Percentiles rank a stretch among this genome's conserved stretches.
Evolutionary conservation across 2,888 invertebrate genomes (phyloP).

Genomic region (Tetragonisca angustula): DNA sequence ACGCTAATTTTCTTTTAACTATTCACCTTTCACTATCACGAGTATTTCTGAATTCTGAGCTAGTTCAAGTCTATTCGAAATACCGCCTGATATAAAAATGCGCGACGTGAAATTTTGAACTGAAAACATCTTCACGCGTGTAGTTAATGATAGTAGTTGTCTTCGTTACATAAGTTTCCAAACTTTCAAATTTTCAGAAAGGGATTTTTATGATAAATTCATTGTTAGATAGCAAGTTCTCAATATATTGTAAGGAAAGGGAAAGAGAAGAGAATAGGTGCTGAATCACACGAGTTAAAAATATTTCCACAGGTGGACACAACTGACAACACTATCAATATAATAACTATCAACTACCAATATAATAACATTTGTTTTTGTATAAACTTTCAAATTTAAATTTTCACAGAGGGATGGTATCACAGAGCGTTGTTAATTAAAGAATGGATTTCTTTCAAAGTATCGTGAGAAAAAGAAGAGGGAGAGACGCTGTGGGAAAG

Average conservation of each 20-base stretch:
- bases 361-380: no score
- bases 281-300: no score
- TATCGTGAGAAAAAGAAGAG: neutral
- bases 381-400: no score
- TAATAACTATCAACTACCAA: no score
- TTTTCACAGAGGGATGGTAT: no score
- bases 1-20: slow-evolving; percentile 32
- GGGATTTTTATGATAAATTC: neutral
- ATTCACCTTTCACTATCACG: slow-evolving; percentile 22
- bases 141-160: neutral
- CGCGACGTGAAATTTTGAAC: neutral
- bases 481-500: neutral
- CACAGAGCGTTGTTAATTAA: neutral
- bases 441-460: neutral
- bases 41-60: neutral
- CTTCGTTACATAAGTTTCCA: neutral
- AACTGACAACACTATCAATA: no score
- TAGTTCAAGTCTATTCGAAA: neutral
- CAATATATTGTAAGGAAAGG: neutral
- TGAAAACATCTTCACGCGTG: neutral
- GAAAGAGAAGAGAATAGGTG: neutral
- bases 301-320: no score
- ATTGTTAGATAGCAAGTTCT: neutral
- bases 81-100: neutral
- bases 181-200: neutral